phyloP scores from a whole-genome alignment of 2,888 invertebrate species.

The Luffia ferchaultella region DNA sequence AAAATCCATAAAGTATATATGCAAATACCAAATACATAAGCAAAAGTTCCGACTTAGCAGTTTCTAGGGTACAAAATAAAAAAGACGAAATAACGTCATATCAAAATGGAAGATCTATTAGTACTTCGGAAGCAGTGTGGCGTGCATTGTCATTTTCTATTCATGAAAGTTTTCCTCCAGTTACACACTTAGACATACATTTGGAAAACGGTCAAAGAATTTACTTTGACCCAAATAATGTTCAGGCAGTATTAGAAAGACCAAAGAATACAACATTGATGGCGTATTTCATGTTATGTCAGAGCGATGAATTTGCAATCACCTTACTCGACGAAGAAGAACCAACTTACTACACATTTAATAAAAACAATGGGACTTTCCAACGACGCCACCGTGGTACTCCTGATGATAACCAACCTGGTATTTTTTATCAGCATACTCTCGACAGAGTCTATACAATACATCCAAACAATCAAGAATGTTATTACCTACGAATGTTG shows the following conservation, averaged over 20 bases:
- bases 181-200: background rate
- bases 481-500: background rate
- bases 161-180: background rate
- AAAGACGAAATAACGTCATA: constrained; percentile 16
- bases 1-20: constrained; percentile 1
- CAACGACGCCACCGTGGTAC: no score
- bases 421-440: background rate
- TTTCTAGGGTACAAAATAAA: constrained; percentile 20
- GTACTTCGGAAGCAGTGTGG: constrained; percentile 29
- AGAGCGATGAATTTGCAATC: background rate
- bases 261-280: constrained; percentile 16
- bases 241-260: constrained; percentile 7
- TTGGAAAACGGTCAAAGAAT: constrained; percentile 9
- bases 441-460: background rate
- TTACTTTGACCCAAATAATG: constrained; percentile 13
- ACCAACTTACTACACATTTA: background rate
- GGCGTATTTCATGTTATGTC: background rate
- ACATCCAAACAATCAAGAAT: background rate
- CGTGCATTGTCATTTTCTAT: constrained; percentile 8
- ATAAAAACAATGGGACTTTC: background rate
- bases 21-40: constrained; percentile 38
- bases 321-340: background rate
- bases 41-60: constrained; percentile 35
- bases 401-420: no score
- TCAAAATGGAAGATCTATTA: constrained; percentile 22